Percentiles rank a stretch among this genome's conserved stretches.
phyloP scores from a whole-genome alignment of 2,113 vertebrate species.

The Lonchura striata region DNA sequence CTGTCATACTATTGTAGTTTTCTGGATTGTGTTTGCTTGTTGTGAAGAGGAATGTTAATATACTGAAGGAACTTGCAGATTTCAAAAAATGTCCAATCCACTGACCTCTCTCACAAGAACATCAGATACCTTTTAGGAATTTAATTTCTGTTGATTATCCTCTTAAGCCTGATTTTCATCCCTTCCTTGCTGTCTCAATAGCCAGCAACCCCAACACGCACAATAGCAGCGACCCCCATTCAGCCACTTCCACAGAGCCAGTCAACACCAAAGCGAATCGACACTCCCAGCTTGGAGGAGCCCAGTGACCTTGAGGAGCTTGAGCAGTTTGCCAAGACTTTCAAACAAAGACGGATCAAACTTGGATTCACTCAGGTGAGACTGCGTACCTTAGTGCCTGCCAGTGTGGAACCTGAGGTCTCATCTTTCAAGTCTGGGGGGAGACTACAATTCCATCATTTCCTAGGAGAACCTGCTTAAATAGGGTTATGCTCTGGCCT shows the following conservation, averaged over 20 bases:
- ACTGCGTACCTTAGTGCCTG: background rate
- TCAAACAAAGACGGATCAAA: constrained; percentile 99
- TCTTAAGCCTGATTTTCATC: background rate
- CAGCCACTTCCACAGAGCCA: constrained; percentile 94
- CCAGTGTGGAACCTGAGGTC: constrained; percentile 23
- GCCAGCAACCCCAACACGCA: constrained; percentile 98
- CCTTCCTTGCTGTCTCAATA: constrained; percentile 55
- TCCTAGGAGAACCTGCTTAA: constrained; percentile 16
- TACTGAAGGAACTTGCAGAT: background rate
- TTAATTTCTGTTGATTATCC: background rate
- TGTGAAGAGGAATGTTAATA: constrained; percentile 14
- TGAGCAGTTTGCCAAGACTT: constrained; percentile 99
- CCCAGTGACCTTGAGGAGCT: constrained; percentile 99
- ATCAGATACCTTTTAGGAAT: background rate
- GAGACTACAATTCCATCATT: constrained; percentile 14
- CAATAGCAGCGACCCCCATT: constrained; percentile 92
- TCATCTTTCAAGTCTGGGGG: constrained; percentile 50
- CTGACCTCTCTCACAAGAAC: background rate
- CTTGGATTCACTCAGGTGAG: constrained; percentile 98
- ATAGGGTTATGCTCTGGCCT: constrained; percentile 30
- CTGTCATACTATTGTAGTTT: background rate
- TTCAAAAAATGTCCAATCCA: background rate
- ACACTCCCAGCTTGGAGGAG: constrained; percentile 96
- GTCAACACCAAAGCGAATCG: constrained; percentile 95
- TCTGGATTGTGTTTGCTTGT: background rate